These are phyloP conservation scores for Mesochorus sp. DNA, from an alignment of 2,888 invertebrate genomes.

Conservation along the genomic window DNA sequence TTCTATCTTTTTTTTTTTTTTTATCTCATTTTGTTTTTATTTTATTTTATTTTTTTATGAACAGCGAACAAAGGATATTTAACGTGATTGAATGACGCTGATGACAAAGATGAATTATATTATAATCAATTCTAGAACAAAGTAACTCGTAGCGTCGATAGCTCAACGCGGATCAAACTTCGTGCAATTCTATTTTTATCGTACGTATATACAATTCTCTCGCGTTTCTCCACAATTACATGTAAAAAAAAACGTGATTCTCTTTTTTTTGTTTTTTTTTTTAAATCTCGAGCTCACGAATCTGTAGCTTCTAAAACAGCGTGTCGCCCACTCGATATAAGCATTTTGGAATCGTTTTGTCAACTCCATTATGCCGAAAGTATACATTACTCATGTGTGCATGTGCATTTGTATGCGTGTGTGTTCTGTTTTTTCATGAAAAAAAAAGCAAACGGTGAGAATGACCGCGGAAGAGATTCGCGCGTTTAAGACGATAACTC, in stretches of 20 bases:
- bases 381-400: slow-evolving; percentile 43
- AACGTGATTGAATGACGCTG: slow-evolving; percentile 7
- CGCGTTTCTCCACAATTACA: slow-evolving; percentile 49
- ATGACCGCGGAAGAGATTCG: slow-evolving; percentile 28
- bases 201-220: slow-evolving; percentile 60
- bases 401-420: slow-evolving; percentile 9
- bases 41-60: slow-evolving; percentile 13
- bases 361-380: slow-evolving; percentile 48
- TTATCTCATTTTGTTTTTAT: slow-evolving; percentile 5
- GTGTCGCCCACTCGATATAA: neutral
- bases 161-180: slow-evolving; percentile 63
- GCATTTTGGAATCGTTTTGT: slow-evolving; percentile 7
- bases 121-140: slow-evolving; percentile 13
- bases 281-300: slow-evolving; percentile 33
- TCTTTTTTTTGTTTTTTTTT: neutral
- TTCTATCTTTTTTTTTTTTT: slow-evolving; percentile 11
- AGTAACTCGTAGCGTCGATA: slow-evolving; percentile 47
- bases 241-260: slow-evolving; percentile 35
- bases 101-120: slow-evolving; percentile 18
- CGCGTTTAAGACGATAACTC: slow-evolving; percentile 34
- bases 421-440: slow-evolving; percentile 9
- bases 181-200: slow-evolving; percentile 68
- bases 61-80: slow-evolving; percentile 38
- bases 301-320: slow-evolving; percentile 15
- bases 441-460: neutral